A percentile compares a stretch with the other conserved stretches of the same genome.
Evolutionary conservation across 2,113 vertebrate genomes (phyloP).

Genomic region (Probosciger aterrimus): DNA sequence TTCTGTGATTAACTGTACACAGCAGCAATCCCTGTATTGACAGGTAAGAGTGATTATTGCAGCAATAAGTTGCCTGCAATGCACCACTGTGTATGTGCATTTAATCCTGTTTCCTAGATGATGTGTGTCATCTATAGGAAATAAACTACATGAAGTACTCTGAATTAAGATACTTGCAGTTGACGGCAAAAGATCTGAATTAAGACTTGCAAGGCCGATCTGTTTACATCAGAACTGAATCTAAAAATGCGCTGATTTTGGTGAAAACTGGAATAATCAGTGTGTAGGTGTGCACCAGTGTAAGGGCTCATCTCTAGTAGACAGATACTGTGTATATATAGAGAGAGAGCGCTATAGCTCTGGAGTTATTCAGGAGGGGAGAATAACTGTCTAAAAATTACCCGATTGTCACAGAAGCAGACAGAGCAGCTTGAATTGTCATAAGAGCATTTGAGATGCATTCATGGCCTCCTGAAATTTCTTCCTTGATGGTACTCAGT

Average conservation of each 20-base stretch:
- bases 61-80: slow-evolving; percentile 39
- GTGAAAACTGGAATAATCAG: not conserved
- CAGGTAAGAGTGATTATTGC: slow-evolving; percentile 30
- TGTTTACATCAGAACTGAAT: slow-evolving; percentile 4
- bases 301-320: not conserved
- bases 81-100: not conserved
- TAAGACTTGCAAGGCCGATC: not conserved
- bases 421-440: not conserved
- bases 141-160: slow-evolving; percentile 22
- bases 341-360: not conserved
- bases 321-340: not conserved
- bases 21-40: slow-evolving; percentile 20
- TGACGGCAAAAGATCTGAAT: not conserved
- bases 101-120: not conserved
- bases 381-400: not conserved
- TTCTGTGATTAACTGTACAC: not conserved
- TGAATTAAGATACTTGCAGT: not conserved
- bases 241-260: not conserved
- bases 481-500: not conserved
- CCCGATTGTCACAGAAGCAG: not conserved
- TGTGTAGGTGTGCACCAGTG: not conserved
- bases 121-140: not conserved
- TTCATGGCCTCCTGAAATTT: not conserved
- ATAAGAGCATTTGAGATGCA: not conserved
- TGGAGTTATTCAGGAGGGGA: not conserved